Percentiles rank a stretch among this genome's conserved stretches.
Evolutionary conservation across 2,888 invertebrate genomes (phyloP).

Genomic region (Leptothorax acervorum): DNA sequence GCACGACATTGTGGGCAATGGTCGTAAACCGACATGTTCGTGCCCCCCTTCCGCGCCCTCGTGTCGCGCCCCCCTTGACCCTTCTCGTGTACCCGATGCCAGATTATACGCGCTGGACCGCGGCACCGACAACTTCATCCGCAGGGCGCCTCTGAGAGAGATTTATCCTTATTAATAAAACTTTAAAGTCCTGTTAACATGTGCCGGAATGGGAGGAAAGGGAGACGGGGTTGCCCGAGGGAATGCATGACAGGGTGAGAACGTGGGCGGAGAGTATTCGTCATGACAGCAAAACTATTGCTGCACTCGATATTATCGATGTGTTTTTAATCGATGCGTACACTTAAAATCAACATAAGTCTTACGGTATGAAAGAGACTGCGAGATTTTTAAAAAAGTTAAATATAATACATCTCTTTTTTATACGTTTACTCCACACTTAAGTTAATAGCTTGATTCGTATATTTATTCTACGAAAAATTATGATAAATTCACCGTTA

Average conservation of each 20-base stretch:
- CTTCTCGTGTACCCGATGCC: conserved; percentile 70
- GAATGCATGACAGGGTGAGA: conserved; percentile 30
- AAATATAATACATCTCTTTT: neutral
- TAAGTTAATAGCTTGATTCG: neutral
- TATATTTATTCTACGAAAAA: neutral
- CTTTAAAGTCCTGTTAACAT: conserved; percentile 84
- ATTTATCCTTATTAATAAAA: conserved; percentile 85
- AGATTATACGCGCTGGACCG: conserved; percentile 74
- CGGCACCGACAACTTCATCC: conserved; percentile 83
- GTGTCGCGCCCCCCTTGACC: conserved; percentile 65
- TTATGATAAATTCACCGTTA: neutral
- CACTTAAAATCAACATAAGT: neutral
- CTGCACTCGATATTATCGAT: conserved; percentile 19
- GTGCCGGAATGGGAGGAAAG: conserved; percentile 72
- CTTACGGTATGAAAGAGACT: neutral
- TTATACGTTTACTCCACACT: neutral
- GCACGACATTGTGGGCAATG: conserved; percentile 79
- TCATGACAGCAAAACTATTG: conserved; percentile 54
- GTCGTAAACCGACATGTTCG: conserved; percentile 78
- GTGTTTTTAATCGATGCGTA: neutral
- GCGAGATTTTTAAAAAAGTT: neutral
- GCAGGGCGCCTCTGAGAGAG: conserved; percentile 81
- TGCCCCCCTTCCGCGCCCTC: conserved; percentile 58
- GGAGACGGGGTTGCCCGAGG: conserved; percentile 52
- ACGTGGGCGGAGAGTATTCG: conserved; percentile 37